Evolutionary conservation across 2,888 invertebrate species (phyloP).

Genomic region (Nomada hirtipes): DNA sequence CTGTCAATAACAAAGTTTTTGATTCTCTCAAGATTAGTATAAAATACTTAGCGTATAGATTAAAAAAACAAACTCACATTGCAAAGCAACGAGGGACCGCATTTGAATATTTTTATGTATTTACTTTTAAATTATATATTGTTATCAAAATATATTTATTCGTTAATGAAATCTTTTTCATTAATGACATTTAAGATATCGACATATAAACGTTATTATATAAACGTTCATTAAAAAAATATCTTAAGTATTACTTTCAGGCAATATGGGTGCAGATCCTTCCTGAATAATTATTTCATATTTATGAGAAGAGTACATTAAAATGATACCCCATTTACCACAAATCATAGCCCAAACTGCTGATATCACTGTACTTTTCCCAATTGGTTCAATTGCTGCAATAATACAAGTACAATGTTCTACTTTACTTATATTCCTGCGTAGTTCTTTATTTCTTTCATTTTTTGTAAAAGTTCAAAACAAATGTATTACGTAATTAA

Average conservation of each 20-base stretch:
- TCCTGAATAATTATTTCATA: constrained; percentile 66
- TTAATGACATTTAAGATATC: constrained; percentile 15
- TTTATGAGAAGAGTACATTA: constrained; percentile 70
- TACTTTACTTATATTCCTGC: background rate
- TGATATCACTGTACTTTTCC: constrained; percentile 65
- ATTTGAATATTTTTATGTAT: background rate
- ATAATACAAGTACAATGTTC: constrained; percentile 17
- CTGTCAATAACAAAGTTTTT: background rate
- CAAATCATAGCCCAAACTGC: constrained; percentile 71
- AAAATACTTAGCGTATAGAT: background rate
- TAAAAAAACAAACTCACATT: background rate
- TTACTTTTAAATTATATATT: background rate
- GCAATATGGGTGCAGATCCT: constrained; percentile 62
- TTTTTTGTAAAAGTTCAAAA: background rate
- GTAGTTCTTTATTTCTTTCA: background rate
- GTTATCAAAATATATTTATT: constrained; percentile 41
- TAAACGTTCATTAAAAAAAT: constrained; percentile 1
- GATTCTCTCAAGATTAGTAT: background rate
- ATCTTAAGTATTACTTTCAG: constrained; percentile 59
- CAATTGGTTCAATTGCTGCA: constrained; percentile 66
- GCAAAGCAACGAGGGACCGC: background rate
- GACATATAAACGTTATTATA: constrained; percentile 7
- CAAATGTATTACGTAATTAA: background rate
- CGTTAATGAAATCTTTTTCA: constrained; percentile 5
- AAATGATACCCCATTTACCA: constrained; percentile 69